Base-by-base conservation (phyloP, 1,140 invertebrate genomes). In the Listronotus bonariensis region DNA sequence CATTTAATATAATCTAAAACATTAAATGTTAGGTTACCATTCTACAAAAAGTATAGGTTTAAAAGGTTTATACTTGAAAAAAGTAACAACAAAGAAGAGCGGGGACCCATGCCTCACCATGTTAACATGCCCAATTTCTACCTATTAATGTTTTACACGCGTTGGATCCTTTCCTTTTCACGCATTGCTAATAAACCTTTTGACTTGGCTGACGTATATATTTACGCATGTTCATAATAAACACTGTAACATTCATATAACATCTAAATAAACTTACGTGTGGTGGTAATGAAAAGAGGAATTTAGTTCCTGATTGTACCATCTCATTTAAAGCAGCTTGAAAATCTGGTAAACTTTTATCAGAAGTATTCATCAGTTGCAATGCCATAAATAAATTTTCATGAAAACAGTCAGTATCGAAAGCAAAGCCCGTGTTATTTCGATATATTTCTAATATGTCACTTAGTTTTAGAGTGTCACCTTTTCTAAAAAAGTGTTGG, bases 321-420 rank as follows among this genome's bases (percentile, higher is more conserved):
- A 54, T 38, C 9, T 46, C 14, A 5, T 52, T 45, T 10, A 69
- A 17, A 46, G 41, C 36, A 15, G 14, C 38, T 20, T 61, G 26
- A 14, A 68, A 14, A 41, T 20, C 31, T 8, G 34, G 12, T 12
- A 51, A 52, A 41, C 51, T 48, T 8, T 48, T 15, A 20, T 41
- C 20, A 7, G 17, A 18, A 41, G 15, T 36, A 18, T 11, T 11
- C 0, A 17, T 43, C 12, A 32, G 14, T 57, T 65, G 41, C 18
- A 72, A 36, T 32, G 59, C 58, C 40, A 68, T 49, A 45, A 72
- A 69, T n/a, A 79, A 41, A 52, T 76, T 74, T 62, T 79, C 74
- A 42, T 75, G 71, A 20, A 79, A 65, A 60, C 78, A 79, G 57
- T 78, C 75, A 34, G 45, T 67, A 26, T 65, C 56, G 15, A 58